Conservation (phyloP, 2,797 vertebrate species). For the Caiman crocodilus region DNA sequence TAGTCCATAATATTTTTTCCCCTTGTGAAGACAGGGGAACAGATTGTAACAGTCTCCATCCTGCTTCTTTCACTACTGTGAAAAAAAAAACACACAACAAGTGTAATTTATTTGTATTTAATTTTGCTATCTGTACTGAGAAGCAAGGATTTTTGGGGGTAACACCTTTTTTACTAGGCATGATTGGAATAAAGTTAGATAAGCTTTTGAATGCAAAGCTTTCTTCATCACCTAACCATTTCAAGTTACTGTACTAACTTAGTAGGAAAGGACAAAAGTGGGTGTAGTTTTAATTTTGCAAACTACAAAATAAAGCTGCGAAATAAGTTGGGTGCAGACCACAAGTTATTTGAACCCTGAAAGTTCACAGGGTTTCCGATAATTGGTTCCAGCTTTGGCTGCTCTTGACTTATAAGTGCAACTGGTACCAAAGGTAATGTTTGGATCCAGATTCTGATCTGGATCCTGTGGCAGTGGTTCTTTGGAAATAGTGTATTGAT, state of each 20-base stretch:
- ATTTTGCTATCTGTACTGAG: no score
- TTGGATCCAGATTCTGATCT: neutral
- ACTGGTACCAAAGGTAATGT: neutral
- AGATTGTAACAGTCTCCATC: no score
- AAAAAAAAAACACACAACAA: no score
- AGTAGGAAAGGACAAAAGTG: neutral
- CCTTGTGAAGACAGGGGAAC: no score
- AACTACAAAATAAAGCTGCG: no score
- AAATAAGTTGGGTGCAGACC: neutral
- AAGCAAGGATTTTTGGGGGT: no score
- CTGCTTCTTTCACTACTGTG: no score
- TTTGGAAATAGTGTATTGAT: neutral
- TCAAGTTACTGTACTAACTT: neutral
- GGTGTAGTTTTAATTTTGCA: neutral
- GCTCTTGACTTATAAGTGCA: neutral
- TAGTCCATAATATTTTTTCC: neutral
- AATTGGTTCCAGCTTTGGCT: neutral
- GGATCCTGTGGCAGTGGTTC: neutral
- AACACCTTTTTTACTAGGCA: no score
- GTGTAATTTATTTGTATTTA: no score
- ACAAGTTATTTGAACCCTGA: neutral
- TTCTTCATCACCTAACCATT: no score
- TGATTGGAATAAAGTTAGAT: no score
- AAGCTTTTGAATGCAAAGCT: no score
- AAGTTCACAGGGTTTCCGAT: neutral